Evolutionary conservation across 2,797 vertebrate species (phyloP), one percentile per base, ranked within the genome.

Genomic region (Sylvia borin): DNA sequence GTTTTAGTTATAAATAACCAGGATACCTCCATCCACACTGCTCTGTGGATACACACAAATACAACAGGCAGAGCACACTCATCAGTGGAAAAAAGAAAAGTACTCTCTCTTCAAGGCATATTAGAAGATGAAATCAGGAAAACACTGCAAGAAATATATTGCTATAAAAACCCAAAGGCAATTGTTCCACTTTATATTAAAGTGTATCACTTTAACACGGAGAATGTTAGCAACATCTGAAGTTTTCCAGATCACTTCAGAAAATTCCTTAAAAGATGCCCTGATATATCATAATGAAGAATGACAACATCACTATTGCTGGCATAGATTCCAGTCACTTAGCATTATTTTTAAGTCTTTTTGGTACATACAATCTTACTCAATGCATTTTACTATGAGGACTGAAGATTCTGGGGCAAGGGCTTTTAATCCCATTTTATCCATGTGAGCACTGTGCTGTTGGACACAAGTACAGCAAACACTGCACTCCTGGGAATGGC

Each of bases 101-200:
- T 11, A 45, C 42, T 53, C 5, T 31, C 74, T 93, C 31, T 77
- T 65, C 48, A 18, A 68, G 62, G 53, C 66, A 61, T 84, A 71
- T 61, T 78, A 74, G 47, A 78, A 90, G 62, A 86, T 47, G 38
- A 96, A 94, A 90, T 61, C 34, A 93, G 65, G 80, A 92, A 26
- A 80, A 36, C 24, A 67, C 53, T 83, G 48, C 50, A 88, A 90
- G 70, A 90, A 88, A 90, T 71, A 78, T 55, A 67, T 74, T 90
- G 82, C 53, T 64, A 26, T 53, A 64, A 47, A 90, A 27, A 90
- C 36, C 72, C 72, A 72, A 42, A 88, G 68, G 48, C 79, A 85
- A 67, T 70, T 85, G 75, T 85, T 48, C 47, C 47, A 25, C 47
- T 48, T 48, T 48, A 48, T 25, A 48, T 48, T 48, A 13, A 25